A percentile compares a stretch with the other conserved stretches of the same genome.
Evolutionary conservation across 2,888 invertebrate species (phyloP).

Genomic region (Acanthosepion pharaonis): DNA sequence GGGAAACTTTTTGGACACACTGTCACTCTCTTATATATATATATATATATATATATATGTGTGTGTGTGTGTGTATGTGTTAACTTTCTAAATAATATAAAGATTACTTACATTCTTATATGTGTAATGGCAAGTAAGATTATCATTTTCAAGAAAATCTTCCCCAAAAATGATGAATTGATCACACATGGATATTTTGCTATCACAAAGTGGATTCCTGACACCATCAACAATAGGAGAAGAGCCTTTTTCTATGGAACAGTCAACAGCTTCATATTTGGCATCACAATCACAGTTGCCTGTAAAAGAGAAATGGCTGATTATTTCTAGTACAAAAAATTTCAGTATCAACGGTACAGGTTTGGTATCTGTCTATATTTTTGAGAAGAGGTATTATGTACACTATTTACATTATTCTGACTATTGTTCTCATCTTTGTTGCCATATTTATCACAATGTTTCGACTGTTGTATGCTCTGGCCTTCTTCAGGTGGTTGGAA

Average conservation of each 20-base stretch:
- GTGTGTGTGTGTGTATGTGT: too few relatives aligned
- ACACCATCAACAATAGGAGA: conserved; percentile 55
- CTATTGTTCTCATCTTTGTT: too few relatives aligned
- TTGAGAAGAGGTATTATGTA: too few relatives aligned
- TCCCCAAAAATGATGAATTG: conserved; percentile 54
- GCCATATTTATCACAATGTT: too few relatives aligned
- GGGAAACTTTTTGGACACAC: too few relatives aligned
- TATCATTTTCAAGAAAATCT: conserved; percentile 53
- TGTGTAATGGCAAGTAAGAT: conserved; percentile 53
- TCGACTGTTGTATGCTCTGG: too few relatives aligned
- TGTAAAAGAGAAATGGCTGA: conserved; percentile 49
- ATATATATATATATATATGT: too few relatives aligned
- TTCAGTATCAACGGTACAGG: background rate
- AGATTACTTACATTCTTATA: conserved; percentile 6
- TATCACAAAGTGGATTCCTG: conserved; percentile 55
- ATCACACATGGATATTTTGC: conserved; percentile 51
- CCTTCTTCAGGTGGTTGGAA: too few relatives aligned
- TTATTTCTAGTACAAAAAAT: background rate
- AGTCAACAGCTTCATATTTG: conserved; percentile 59
- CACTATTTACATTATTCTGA: too few relatives aligned
- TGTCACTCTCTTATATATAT: too few relatives aligned
- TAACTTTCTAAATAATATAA: background rate
- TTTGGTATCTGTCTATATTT: too few relatives aligned
- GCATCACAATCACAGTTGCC: conserved; percentile 60
- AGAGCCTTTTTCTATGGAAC: conserved; percentile 55